Evolutionary conservation across 2,888 invertebrate genomes (phyloP), one percentile per base, ranked within the genome.

Genomic region (Thysanoteuthis rhombus): DNA sequence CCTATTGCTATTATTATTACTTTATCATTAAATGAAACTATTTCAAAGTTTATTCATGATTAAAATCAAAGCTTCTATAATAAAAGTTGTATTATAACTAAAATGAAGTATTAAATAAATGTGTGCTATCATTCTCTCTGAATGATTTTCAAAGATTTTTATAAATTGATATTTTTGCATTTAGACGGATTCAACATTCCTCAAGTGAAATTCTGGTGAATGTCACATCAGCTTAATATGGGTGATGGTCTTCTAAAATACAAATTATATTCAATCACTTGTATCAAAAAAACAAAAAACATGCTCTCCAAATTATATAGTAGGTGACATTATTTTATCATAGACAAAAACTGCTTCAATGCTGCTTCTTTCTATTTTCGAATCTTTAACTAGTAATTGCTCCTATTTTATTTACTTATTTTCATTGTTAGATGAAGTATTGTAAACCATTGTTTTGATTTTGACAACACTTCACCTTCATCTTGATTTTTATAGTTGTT

Each of bases 141-240:
- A 58, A 58, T n/a, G n/a, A n/a, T 58, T 58, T 6, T 58, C 3
- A 58, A 58, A 58, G 8, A 25, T 58, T 58, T 58, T 58, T 22
- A 25, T 58, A 19, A 19, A 75, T 36, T n/a, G 12, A n/a, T 75
- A 75, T 75, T 75, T 75, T 75, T 75, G n/a, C n/a, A n/a, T 75
- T 75, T 75, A 75, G 75, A 75, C 75, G 75, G 75, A n/a, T 75
- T 75, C 75, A 75, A 75, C n/a, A n/a, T 75, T 75, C 75, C n/a
- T 75, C 75, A 75, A 75, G n/a, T 75, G 75, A 75, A 75, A 75
- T 75, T 75, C n/a, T 75, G 75, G 75, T 75, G 75, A 75, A 75
- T 75, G 75, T 75, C n/a, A 75, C 75, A n/a, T 75, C 75, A 36
- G 75, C n/a, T 75, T 75, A 75, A 75, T 36, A 16, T 75, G 16